Percentiles rank a stretch among this genome's conserved stretches.
Evolutionary conservation across 1,140 invertebrate genomes (phyloP).

Genomic region (Lepidurus apus): DNA sequence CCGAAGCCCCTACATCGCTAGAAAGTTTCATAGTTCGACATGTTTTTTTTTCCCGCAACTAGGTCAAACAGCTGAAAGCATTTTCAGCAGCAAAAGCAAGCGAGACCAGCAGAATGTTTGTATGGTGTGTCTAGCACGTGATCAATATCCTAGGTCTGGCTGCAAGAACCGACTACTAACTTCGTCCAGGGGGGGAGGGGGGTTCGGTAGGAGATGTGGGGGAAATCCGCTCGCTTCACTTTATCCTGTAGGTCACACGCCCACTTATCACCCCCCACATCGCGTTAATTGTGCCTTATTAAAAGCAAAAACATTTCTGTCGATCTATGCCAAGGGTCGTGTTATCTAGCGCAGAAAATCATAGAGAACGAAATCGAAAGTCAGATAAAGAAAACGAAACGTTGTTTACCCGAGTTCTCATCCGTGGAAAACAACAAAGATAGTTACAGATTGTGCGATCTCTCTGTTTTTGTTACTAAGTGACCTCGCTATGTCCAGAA

Average conservation of each 20-base stretch:
- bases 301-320: not conserved
- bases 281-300: not conserved
- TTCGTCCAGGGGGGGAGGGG: not conserved
- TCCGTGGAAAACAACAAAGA: not conserved
- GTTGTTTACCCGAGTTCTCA: not conserved
- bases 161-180: not conserved
- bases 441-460: not conserved
- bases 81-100: not conserved
- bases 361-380: not conserved
- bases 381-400: not conserved
- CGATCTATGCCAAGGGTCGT: no score
- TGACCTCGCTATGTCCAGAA: not conserved
- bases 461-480: not conserved
- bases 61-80: constrained; percentile 13
- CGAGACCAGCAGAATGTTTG: not conserved
- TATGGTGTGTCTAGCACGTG: constrained; percentile 4
- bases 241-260: not conserved
- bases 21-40: not conserved
- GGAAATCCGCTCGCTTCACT: not conserved
- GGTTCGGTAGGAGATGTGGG: not conserved
- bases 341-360: no score
- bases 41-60: not conserved
- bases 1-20: not conserved
- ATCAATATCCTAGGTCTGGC: constrained; percentile 8
- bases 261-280: not conserved